Percentiles rank a stretch among this genome's conserved stretches.
Evolutionary conservation across 2,113 vertebrate genomes (phyloP).

Genomic region (Herpailurus yagouaroundi): DNA sequence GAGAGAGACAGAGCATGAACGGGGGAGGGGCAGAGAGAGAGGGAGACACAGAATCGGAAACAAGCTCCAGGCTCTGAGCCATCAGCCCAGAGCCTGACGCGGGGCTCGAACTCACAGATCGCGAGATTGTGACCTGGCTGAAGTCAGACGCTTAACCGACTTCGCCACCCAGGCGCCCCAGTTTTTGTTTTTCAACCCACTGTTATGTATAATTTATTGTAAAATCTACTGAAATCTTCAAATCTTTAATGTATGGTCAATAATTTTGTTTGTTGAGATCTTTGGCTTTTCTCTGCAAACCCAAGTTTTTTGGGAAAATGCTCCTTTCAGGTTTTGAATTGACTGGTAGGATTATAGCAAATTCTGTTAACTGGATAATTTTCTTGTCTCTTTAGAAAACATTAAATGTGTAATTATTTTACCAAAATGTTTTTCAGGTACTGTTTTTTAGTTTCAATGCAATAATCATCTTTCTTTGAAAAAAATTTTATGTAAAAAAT

Average conservation of each 20-base stretch:
- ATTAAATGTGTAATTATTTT: background rate
- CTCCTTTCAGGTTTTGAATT: background rate
- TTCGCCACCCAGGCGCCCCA: too few species aligned
- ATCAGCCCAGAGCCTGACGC: too few species aligned
- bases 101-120: too few species aligned
- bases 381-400: background rate
- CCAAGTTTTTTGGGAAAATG: background rate
- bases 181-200: background rate
- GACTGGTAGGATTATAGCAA: background rate
- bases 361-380: background rate
- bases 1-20: too few species aligned
- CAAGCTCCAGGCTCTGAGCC: too few species aligned
- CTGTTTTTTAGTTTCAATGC: background rate
- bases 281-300: background rate
- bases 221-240: background rate
- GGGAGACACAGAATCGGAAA: too few species aligned
- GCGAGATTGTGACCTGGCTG: too few species aligned
- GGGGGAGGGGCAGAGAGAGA: too few species aligned
- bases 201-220: background rate
- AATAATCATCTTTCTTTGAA: background rate
- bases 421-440: background rate
- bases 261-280: background rate
- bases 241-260: background rate
- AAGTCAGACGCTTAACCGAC: too few species aligned
- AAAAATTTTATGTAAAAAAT: background rate